A percentile compares a stretch with the other conserved stretches of the same genome.
phyloP scores from a whole-genome alignment of 2,797 vertebrate species.

The Sebastes hubbsi region DNA sequence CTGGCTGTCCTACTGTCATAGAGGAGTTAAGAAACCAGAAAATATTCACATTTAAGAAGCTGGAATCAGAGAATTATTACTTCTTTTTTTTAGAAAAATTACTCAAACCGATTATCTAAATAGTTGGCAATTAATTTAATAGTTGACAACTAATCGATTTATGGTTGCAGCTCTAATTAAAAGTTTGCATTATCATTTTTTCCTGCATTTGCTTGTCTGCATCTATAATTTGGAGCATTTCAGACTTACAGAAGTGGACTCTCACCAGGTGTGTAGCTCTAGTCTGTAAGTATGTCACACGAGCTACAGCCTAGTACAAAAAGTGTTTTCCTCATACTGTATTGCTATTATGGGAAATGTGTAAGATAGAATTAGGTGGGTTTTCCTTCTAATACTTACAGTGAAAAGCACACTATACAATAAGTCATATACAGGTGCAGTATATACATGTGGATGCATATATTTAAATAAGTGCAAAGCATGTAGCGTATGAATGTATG shows the following conservation, averaged over 20 bases:
- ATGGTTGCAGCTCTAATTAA: no score
- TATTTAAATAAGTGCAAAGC: slow-evolving; percentile 22
- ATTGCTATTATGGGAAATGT: slow-evolving; percentile 20
- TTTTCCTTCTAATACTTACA: slow-evolving; percentile 16
- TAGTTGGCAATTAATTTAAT: no score
- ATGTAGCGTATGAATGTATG: neutral
- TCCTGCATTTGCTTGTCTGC: neutral
- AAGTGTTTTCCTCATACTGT: slow-evolving; percentile 18
- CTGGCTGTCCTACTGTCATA: neutral
- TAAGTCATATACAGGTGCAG: slow-evolving; percentile 14
- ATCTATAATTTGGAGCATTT: slow-evolving; percentile 13
- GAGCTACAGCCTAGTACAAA: neutral
- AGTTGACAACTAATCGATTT: no score
- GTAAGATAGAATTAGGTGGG: slow-evolving; percentile 32
- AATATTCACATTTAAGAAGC: no score
- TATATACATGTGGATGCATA: neutral
- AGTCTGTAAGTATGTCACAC: slow-evolving; percentile 35
- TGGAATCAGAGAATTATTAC: no score
- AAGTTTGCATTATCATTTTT: neutral
- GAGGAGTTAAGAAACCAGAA: no score
- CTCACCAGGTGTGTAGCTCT: neutral
- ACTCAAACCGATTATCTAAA: no score
- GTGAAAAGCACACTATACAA: slow-evolving; percentile 3
- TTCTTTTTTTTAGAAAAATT: accelerated
- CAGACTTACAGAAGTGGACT: neutral